Base-by-base conservation (phyloP, 2,888 invertebrate genomes). In the Smittia aterrima region DNA sequence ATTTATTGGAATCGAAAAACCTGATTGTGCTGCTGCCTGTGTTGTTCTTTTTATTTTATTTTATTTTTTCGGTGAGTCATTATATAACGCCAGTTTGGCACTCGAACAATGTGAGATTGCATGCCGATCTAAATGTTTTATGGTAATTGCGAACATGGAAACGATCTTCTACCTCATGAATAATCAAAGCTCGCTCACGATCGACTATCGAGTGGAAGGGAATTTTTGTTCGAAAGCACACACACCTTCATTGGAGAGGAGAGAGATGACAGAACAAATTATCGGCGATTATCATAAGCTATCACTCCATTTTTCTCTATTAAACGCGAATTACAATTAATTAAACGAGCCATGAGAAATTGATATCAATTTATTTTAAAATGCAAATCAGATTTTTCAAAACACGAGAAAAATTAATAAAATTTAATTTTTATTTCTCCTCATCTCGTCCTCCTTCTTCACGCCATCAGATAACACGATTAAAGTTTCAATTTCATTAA, bases 391-490 rank as follows among this genome's bases (percentile, higher is more conserved):
- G 22, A 72, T 64, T 64, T 27, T 27, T 64, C 64, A 62, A 20
- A 72, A 27, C 72, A 32, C 25, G 58, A 13, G 62, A 40, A 32
- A 24, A 72, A 72, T 72, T 72, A 72, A 72, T 72, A 54, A 62
- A 62, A 62, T 32, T 71, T 71, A 54, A 71, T 71, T 71, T 71
- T 71, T 58, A 54, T 71, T 71, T 38, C 22, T 58, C 27, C 58
- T 62, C 20, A 18, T 62, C 71, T 32, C 2, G 11, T n/a, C 9
- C 13, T 66, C 24, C 18, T 40, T 41, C n/a, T 70, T 70, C 70
- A 70, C 70, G 41, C 72, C 62, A 72, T 72, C 72, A 72, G 72
- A 72, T 72, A 72, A 72, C 58, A 58, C 64, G n/a, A 64, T 64
- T 64, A 64, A 64, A 22, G 27, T 27, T 24, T 25, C 64, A 64